phyloP scores from a whole-genome alignment of 2,888 invertebrate genomes.

The Lepetodrilus schrolli region DNA sequence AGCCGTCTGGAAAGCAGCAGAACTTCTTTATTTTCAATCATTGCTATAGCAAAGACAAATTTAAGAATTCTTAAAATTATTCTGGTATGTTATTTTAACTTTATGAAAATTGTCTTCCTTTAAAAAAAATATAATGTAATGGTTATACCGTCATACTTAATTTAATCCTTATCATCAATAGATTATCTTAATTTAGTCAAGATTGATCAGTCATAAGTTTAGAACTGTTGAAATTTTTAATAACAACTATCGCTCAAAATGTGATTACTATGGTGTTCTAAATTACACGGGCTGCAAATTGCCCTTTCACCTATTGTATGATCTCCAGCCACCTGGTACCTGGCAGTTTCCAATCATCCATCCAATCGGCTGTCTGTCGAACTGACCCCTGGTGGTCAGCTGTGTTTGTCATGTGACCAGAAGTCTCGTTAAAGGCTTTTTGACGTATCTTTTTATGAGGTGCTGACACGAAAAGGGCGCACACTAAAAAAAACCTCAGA shows the following conservation, averaged over 20 bases:
- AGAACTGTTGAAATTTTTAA: not conserved
- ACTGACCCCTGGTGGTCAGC: conserved; percentile 1
- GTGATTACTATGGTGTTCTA: not conserved
- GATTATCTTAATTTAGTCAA: not conserved
- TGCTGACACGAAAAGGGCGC: not conserved
- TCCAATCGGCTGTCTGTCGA: too few relatives aligned
- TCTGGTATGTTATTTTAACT: not conserved
- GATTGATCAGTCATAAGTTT: not conserved
- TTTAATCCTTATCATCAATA: not conserved
- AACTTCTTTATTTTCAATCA: not conserved
- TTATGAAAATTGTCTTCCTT: not conserved
- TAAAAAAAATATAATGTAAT: not conserved
- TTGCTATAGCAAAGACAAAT: not conserved
- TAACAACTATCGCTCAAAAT: not conserved
- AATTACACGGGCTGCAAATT: conserved; percentile 14
- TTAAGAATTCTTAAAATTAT: not conserved
- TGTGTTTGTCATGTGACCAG: conserved; percentile 14
- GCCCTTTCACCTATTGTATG: not conserved
- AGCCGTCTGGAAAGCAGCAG: not conserved
- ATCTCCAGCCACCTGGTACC: not conserved
- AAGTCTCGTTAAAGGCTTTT: not conserved
- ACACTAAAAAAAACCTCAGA: not conserved
- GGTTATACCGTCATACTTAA: not conserved
- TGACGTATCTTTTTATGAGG: not conserved
- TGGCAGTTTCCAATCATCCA: not conserved